Base-by-base conservation (phyloP, 2,797 vertebrate species). In the Crenuchus spilurus region DNA sequence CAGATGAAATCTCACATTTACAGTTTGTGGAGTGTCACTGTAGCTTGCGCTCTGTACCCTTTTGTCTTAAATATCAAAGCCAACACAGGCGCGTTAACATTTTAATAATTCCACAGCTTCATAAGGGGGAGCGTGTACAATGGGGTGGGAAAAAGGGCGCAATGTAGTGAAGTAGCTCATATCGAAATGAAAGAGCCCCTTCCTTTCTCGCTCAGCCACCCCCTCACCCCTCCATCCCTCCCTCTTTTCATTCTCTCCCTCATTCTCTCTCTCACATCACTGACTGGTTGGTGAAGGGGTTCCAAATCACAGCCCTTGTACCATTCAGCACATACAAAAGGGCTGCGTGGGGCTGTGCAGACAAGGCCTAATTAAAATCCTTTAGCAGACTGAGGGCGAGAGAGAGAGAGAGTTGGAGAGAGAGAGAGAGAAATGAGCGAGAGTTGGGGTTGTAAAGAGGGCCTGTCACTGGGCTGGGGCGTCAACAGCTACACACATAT, bases 21-120 rank as follows among this genome's bases (percentile, higher is more conserved):
- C 91, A 94, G 91, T 93, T 81, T 77, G 78, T 88, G 87, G 88
- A 90, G 90, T 88, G 87, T 88, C 85, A 91, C 66, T 75, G 85
- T 89, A 89, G 84, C 90, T 86, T 84, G 87, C 84, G 86, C 87
- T 87, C 93, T 92, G 85, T 94, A 90, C 91, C 93, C 95, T 97
- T 97, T 98, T 97, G 95, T 98, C 94, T 97, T 97, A 96, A 96
- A 95, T 96, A 98, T 96, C 96, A 98, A 97, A 98, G 95, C 90
- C 94, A 91, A 93, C 91, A 88, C 85, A 92, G 92, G 91, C 93
- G 88, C 92, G 94, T 95, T 96, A 95, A 95, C 96, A 95, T 95
- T 97, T 96, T 93, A 96, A 95, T 96, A 95, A 95, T 96, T 96
- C 94, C 93, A 93, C 92, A 93, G 92, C 86, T 90, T 93, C 90